Conservation (phyloP, 2,888 invertebrate species). For the Dryocosmus kuriphilus region DNA sequence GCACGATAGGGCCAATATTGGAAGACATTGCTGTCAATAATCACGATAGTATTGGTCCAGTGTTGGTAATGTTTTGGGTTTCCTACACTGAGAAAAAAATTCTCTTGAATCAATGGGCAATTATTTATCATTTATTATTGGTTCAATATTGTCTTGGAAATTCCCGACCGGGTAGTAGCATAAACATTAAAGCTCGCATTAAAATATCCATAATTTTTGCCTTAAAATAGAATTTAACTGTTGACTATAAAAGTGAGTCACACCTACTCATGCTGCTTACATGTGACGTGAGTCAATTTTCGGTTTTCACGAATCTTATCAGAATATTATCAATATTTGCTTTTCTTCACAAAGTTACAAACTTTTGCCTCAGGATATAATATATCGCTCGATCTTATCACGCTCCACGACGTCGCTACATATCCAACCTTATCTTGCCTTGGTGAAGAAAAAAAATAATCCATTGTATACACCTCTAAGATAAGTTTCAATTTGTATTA, state of each 20-base stretch:
- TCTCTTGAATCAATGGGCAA: no score
- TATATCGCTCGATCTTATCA: background rate
- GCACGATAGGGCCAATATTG: no score
- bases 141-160: no score
- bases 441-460: background rate
- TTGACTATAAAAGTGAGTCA: background rate
- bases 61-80: no score
- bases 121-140: no score
- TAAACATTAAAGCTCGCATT: no score
- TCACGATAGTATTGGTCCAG: no score
- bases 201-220: background rate
- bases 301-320: slow-evolving; percentile 18
- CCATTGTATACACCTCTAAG: background rate
- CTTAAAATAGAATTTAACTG: background rate
- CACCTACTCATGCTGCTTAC: background rate
- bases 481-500: background rate
- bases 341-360: background rate
- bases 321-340: background rate
- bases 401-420: no score
- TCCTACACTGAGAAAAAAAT: no score
- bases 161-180: no score
- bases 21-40: no score
- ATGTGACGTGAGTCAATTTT: background rate
- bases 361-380: background rate
- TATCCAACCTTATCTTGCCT: background rate